Conservation (phyloP, 1,140 invertebrate genomes). For the Notospermus geniculatus region DNA sequence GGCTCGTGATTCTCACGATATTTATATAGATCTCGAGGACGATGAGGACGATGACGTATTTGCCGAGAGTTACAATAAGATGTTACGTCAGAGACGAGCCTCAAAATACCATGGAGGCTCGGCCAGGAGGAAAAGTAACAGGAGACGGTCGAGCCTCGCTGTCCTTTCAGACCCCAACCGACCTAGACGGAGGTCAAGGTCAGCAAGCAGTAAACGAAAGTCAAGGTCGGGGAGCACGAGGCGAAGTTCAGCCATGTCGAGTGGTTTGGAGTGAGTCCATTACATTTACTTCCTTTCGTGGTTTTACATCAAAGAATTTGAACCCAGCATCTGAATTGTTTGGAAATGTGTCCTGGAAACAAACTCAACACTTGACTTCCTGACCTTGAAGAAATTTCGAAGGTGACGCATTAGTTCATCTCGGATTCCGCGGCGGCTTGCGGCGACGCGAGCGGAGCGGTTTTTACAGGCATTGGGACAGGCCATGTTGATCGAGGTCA, state of each 20-base stretch:
- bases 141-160: background rate
- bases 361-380: no score
- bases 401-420: no score
- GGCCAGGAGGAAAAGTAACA: background rate
- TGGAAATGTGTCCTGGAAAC: no score
- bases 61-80: background rate
- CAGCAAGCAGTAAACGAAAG: background rate
- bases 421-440: no score
- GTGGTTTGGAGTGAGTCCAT: no score
- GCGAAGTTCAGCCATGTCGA: background rate
- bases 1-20: background rate
- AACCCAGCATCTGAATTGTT: no score
- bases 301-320: no score
- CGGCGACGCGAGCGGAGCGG: no score
- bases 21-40: background rate
- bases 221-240: background rate
- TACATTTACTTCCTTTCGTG: no score
- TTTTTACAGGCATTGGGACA: no score
- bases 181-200: background rate
- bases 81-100: background rate
- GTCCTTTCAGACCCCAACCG: background rate
- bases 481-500: no score
- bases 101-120: background rate
- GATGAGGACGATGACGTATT: conserved; percentile 6
- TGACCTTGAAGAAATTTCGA: no score